Evolutionary conservation across 2,797 vertebrate genomes (phyloP), one percentile per base, ranked within the genome.

Genomic region (Echeneis naucrates): DNA sequence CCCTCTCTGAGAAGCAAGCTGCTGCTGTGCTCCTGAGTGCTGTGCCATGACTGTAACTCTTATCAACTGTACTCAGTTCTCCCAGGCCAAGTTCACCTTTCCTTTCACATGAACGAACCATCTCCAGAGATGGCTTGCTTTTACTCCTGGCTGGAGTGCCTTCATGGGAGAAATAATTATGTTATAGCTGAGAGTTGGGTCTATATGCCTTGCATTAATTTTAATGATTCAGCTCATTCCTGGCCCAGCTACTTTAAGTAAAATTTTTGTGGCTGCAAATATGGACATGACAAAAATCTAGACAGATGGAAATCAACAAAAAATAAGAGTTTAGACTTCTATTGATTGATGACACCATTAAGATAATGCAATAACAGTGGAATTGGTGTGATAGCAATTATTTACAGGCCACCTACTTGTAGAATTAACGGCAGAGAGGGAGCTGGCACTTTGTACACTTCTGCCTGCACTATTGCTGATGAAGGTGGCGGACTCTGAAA

Each of bases 401-500:
- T 14, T 42, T 8, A 68, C 3, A 57, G n/a, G 44, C 3, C 27
- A 95, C 96, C 86, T 91, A 98, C 97, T 75, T 7, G 90, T 82
- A 38, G 70, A 82, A 58, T 80, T 63, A 44, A 83, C 80, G 60
- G 59, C 81, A 89, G 88, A 75, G 56, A 65, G 59, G 2, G 93
- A 93, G 19, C 84, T 92, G 55, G 77, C 80, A 62, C 76, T 51
- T 68, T 84, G 85, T 68, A 80, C 85, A 70, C 64, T 82, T 71
- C 73, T 66, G 54, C 91, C 92, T 11, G 88, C 60, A 47, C 88
- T 65, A 45, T 89, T 90, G 73, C 91, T 82, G 77, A 97, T 85
- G 68, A 91, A 82, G 72, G 91, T 88, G 14, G 91, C 94, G 27
- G 96, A 95, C 91, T 97, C 96, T n/a, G 97, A 99, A 52, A 96